Evolutionary conservation across 2,888 invertebrate species (phyloP).

Genomic region (Microplitis deprimator): DNA sequence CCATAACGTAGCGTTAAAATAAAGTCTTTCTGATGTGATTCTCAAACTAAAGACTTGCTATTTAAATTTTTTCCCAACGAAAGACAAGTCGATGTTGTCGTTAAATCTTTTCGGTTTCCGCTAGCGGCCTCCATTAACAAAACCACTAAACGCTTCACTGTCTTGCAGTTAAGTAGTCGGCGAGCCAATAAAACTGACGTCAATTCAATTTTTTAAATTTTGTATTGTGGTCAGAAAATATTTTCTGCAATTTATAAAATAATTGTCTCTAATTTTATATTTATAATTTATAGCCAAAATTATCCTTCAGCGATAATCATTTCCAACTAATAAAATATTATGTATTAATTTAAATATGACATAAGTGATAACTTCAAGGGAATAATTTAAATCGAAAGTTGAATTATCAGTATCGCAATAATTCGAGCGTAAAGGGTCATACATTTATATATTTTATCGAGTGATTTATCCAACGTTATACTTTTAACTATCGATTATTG

Average conservation of each 20-base stretch:
- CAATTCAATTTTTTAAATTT: conserved; percentile 47
- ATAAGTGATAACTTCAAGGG: conserved; percentile 23
- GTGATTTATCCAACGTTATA: conserved; percentile 15
- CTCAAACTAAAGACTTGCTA: conserved; percentile 34
- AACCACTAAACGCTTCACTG: conserved; percentile 28
- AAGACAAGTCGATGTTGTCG: conserved; percentile 33
- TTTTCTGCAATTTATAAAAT: too few relatives aligned
- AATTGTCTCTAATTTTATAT: too few relatives aligned
- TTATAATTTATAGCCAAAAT: too few relatives aligned
- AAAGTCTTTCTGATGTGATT: conserved; percentile 10
- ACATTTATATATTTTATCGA: conserved; percentile 17
- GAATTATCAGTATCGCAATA: conserved; percentile 30
- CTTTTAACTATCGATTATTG: conserved; percentile 18
- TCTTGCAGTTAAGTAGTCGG: conserved; percentile 52
- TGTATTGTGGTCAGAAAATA: too few relatives aligned
- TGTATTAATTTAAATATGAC: neutral
- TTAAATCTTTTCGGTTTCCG: conserved; percentile 40
- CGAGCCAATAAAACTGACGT: conserved; percentile 53
- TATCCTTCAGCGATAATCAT: conserved; percentile 9
- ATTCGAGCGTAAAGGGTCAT: conserved; percentile 32
- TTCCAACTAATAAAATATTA: conserved; percentile 8
- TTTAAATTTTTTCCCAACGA: too few relatives aligned
- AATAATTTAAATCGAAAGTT: conserved; percentile 36
- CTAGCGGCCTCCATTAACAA: conserved; percentile 41
- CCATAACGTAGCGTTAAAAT: conserved; percentile 13